Evolutionary conservation across 2,797 vertebrate genomes (phyloP), one percentile per base, ranked within the genome.

Genomic region (Ctenochaetus hawaiiensis): DNA sequence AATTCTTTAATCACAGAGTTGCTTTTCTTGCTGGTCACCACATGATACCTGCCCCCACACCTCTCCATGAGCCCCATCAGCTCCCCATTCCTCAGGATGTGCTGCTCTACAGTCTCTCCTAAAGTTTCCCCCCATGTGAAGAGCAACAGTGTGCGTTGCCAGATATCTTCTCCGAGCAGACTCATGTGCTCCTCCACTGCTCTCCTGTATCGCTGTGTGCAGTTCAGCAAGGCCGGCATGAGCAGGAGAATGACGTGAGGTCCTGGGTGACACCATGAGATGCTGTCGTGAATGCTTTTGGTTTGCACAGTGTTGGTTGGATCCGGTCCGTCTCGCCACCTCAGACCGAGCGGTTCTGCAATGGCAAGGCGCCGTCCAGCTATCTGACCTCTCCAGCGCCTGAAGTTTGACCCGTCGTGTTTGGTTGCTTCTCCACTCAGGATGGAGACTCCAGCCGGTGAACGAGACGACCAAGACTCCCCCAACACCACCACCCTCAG

Each of bases 121-220:
- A 95, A 82, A 53, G 81, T 83, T 30, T 95, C 94, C 17, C 90
- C 94, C 92, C 93, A 94, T 0, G 95, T 95, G 73, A 95, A 84
- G 48, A 96, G 34, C 83, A 95, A 79, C 77, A 95, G 54, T 0
- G 92, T 60, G 58, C 83, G 89, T 0, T 17, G 71, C 95, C 94
- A 95, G 0, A 83, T 44, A 1, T 51, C 81, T 4, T 92, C 82
- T 39, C 92, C 93, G 0, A 95, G 56, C 47, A 77, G 20, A 6
- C 74, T 26, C 76, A 93, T 9, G n/a, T 94, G 90, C 39, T 77
- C 62, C 80, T 95, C 93, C 23, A 88, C 58, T 0, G 93, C 92
- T 26, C 60, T 81, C 70, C 89, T 87, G 88, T 91, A 94, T 65
- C 86, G 84, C 34, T 22, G 75, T 0, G 95, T 95, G 81, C 94